Percentiles rank a stretch among this genome's conserved stretches.
Evolutionary conservation across 1,140 invertebrate genomes (phyloP).

Genomic region (Phthorimaea operculella): DNA sequence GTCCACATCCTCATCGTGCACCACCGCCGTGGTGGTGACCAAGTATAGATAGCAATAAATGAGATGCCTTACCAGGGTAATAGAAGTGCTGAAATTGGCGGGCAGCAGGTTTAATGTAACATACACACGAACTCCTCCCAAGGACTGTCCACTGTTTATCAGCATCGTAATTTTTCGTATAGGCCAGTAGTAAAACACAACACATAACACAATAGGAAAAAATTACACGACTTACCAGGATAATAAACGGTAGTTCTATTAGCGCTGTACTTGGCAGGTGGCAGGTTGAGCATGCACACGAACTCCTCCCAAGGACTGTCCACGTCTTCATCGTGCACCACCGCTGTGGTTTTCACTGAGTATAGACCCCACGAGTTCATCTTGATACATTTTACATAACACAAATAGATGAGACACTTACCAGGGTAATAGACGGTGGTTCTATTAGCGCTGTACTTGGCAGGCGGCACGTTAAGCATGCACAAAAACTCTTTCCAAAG

Average conservation of each 20-base stretch:
- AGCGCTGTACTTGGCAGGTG: slow-evolving; percentile 70
- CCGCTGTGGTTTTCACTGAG: too few relatives aligned
- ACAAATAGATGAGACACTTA: slow-evolving; percentile 28
- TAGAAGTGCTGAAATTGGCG: too few relatives aligned
- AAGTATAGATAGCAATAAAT: too few relatives aligned
- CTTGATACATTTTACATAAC: slow-evolving; percentile 18
- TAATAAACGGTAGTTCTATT: slow-evolving; percentile 72
- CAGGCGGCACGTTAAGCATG: slow-evolving; percentile 69
- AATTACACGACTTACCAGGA: slow-evolving; percentile 72
- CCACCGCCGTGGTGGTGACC: too few relatives aligned
- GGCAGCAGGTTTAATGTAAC: slow-evolving; percentile 70
- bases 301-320: too few relatives aligned
- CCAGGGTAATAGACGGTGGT: slow-evolving; percentile 73
- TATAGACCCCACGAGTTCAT: slow-evolving; percentile 66
- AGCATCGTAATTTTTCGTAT: too few relatives aligned
- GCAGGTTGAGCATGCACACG: slow-evolving; percentile 72
- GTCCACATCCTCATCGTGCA: slow-evolving; percentile 69
- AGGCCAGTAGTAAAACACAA: too few relatives aligned
- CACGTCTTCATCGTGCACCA: slow-evolving; percentile 70
- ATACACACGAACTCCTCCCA: too few relatives aligned
- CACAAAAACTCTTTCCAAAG: too few relatives aligned
- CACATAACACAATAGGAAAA: too few relatives aligned
- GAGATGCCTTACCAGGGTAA: too few relatives aligned
- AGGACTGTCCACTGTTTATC: too few relatives aligned
- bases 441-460: slow-evolving; percentile 70